Base-by-base conservation (phyloP, 2,113 vertebrate species). In the Mirounga angustirostris region DNA sequence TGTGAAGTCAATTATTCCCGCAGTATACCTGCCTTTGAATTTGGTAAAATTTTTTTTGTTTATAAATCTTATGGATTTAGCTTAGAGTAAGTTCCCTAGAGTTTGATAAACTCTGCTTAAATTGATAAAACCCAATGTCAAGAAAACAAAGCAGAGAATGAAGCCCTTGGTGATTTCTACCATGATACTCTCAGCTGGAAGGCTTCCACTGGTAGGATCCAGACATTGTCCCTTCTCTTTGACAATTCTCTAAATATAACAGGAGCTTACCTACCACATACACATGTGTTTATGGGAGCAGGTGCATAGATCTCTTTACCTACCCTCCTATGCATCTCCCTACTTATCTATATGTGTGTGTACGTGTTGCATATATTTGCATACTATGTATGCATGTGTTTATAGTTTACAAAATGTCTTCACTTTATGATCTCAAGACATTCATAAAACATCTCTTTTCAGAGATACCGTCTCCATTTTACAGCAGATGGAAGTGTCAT, bases 51-150 rank as follows among this genome's bases (percentile, higher is more conserved):
- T 79, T 81, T 74, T n/a, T 84, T 61, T n/a, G 16, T 52, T 65
- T 89, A 65, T 24, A 85, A 96, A 85, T 76, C 50, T 91, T 40
- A 50, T 52, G n/a, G 76, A 30, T 58, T 94, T 92, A 83, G 80
- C 26, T 87, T 81, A 54, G 36, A 59, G 43, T 85, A 67, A 56
- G 26, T 58, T 89, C 13, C 54, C 26, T 61, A 54, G 46, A 16
- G 22, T 67, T 85, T 40, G 26, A 63, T 67, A 43, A 89, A 94
- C n/a, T 93, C 61, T 87, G 10, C 24, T 95, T 92, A 83, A 79
- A 83, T 9, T 10, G 74, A 61, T 21, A 80, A 89, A 90, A 87
- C 1, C 40, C 43, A 81, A 3, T 14, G 52, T 82, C 63, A 96
- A 82, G 46, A 85, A 94, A 90, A 74, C 33, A 71, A 71, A 93